Evolutionary conservation across 1,140 invertebrate species (phyloP).

Genomic region (Anagrus nilaparvatae): DNA sequence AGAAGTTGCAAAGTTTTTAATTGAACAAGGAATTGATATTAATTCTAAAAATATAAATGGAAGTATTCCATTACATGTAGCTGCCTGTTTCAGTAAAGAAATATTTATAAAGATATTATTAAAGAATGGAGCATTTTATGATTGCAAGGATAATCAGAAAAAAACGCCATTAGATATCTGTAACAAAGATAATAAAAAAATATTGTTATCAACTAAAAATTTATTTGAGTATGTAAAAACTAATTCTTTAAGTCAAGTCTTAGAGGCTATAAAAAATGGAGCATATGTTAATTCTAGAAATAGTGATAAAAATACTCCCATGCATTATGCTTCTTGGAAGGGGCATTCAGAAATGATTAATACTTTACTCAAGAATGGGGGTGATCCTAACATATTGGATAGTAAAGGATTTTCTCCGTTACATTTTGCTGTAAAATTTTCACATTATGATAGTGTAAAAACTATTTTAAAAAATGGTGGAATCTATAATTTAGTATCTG

Average conservation of each 20-base stretch:
- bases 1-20: slow-evolving; percentile 1
- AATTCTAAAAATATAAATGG: neutral
- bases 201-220: too few species aligned
- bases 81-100: neutral
- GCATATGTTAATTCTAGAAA: too few species aligned
- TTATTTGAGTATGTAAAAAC: too few species aligned
- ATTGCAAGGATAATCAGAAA: neutral
- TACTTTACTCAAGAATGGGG: slow-evolving; percentile 17
- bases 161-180: neutral
- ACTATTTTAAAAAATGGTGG: slow-evolving; percentile 4
- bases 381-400: slow-evolving; percentile 13
- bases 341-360: slow-evolving; percentile 6
- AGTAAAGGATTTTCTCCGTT: slow-evolving; percentile 13
- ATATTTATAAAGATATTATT: neutral
- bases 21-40: slow-evolving; percentile 2
- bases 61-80: neutral
- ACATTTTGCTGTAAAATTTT: slow-evolving; percentile 15
- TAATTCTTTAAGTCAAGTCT: too few species aligned
- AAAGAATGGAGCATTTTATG: slow-evolving; percentile 4
- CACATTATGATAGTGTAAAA: slow-evolving; percentile 9
- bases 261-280: too few species aligned
- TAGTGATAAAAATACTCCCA: neutral
- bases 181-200: too few species aligned
- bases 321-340: neutral
- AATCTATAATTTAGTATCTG: slow-evolving; percentile 1